These are phyloP conservation scores for Liasis olivaceus DNA, from an alignment of 2,797 vertebrate species.

Conservation along the genomic window DNA sequence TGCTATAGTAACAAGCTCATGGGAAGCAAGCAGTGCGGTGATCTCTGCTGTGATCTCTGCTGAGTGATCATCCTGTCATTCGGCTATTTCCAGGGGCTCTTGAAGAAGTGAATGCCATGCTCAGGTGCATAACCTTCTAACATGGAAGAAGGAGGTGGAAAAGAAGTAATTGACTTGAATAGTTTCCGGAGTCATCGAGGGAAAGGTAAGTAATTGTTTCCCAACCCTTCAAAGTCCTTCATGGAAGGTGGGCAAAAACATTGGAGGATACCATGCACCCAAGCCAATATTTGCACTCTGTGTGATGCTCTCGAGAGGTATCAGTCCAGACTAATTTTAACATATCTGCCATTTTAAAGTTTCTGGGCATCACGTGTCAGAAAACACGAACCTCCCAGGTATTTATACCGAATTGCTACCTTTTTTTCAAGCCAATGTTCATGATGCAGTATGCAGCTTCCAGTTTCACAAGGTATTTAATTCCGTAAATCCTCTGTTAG, in stretches of 20 bases:
- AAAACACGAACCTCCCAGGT: neutral
- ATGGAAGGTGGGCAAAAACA: neutral
- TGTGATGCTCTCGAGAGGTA: neutral
- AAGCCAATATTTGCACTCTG: neutral
- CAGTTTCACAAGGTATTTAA: neutral
- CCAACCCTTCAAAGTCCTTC: neutral
- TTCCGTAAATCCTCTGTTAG: neutral
- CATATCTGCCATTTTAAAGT: neutral
- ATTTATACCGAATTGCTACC: neutral
- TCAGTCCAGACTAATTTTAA: neutral
- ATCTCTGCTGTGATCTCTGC: too few species aligned
- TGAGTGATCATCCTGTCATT: neutral
- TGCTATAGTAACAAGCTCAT: neutral
- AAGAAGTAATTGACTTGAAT: slow-evolving; percentile 86
- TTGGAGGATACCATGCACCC: neutral
- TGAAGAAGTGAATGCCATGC: slow-evolving; percentile 59
- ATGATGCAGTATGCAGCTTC: neutral
- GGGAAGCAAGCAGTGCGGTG: neutral
- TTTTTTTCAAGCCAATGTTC: neutral
- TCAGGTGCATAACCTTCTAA: slow-evolving; percentile 63
- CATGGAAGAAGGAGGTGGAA: slow-evolving; percentile 88
- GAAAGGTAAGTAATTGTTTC: slow-evolving; percentile 74
- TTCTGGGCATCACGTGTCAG: too few species aligned
- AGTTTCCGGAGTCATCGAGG: slow-evolving; percentile 86
- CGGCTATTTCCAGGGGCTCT: slow-evolving; percentile 53